Evolutionary conservation across 1,140 invertebrate species (phyloP).

Genomic region (Dermatophagoides farinae): DNA sequence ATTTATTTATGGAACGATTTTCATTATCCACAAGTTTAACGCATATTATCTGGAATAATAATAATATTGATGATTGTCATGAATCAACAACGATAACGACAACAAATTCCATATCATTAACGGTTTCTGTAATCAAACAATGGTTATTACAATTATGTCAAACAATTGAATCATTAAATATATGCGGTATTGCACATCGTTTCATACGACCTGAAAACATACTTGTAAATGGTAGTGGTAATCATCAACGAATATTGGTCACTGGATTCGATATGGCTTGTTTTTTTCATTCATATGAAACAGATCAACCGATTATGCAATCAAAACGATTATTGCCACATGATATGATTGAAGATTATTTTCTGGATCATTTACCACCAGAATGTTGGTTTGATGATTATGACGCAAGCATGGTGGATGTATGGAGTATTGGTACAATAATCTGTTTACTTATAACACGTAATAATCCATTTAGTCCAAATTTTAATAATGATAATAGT

Average conservation of each 20-base stretch:
- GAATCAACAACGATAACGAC: no score
- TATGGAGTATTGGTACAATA: conserved; percentile 4
- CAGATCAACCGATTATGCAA: not conserved
- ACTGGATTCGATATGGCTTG: not conserved
- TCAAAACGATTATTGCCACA: not conserved
- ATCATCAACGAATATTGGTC: not conserved
- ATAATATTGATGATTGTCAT: no score
- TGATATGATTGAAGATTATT: not conserved
- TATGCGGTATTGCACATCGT: not conserved
- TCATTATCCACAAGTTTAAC: no score
- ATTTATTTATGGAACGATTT: no score
- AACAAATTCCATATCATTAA: no score
- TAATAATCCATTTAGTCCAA: not conserved
- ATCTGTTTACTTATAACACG: not conserved
- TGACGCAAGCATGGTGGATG: not conserved
- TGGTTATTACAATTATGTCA: not conserved
- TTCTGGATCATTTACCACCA: not conserved
- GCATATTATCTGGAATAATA: no score
- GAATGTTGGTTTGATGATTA: not conserved
- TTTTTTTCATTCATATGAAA: not conserved
- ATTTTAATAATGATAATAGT: not conserved
- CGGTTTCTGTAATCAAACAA: not conserved
- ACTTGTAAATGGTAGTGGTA: not conserved
- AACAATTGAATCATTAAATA: not conserved
- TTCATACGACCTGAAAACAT: conserved; percentile 1